A percentile compares a stretch with the other conserved stretches of the same genome.
Evolutionary conservation across 2,888 invertebrate species (phyloP).

Genomic region (Leucoptera coffeella): DNA sequence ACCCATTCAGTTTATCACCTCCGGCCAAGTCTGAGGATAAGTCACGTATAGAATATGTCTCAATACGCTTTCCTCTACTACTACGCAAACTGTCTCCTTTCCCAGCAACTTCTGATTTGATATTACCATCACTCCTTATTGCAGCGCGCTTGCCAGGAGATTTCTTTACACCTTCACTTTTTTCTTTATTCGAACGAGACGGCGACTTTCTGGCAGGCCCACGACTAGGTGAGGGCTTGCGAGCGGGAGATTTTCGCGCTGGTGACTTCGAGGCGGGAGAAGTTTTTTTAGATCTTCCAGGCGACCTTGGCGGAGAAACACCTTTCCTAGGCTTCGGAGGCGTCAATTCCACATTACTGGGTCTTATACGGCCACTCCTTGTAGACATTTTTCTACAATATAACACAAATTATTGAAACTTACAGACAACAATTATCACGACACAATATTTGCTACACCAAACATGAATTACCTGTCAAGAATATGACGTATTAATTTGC

Average conservation of each 20-base stretch:
- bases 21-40: slow-evolving; percentile 13
- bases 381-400: slow-evolving; percentile 28
- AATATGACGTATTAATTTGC: slow-evolving; percentile 1
- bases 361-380: slow-evolving; percentile 29
- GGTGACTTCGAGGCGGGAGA: slow-evolving; percentile 26
- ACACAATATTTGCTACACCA: slow-evolving; percentile 22
- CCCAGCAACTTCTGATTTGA: slow-evolving; percentile 16
- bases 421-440: slow-evolving; percentile 27
- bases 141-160: slow-evolving; percentile 27
- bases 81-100: slow-evolving; percentile 18
- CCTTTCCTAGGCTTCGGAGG: slow-evolving; percentile 28
- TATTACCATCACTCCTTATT: slow-evolving; percentile 16
- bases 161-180: slow-evolving; percentile 13
- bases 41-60: slow-evolving; percentile 31
- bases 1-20: slow-evolving; percentile 23
- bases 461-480: slow-evolving; percentile 7
- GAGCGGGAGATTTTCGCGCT: slow-evolving; percentile 43
- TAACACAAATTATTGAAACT: too few species aligned
- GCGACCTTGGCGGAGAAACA: slow-evolving; percentile 35
- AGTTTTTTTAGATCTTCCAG: slow-evolving; percentile 32
- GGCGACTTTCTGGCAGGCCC: slow-evolving; percentile 41
- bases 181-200: slow-evolving; percentile 22
- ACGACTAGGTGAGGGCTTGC: slow-evolving; percentile 43
- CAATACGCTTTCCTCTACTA: slow-evolving; percentile 23
- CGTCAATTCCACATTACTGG: slow-evolving; percentile 22